Evolutionary conservation across 2,888 invertebrate species (phyloP).

Genomic region (Andrena camellia): DNA sequence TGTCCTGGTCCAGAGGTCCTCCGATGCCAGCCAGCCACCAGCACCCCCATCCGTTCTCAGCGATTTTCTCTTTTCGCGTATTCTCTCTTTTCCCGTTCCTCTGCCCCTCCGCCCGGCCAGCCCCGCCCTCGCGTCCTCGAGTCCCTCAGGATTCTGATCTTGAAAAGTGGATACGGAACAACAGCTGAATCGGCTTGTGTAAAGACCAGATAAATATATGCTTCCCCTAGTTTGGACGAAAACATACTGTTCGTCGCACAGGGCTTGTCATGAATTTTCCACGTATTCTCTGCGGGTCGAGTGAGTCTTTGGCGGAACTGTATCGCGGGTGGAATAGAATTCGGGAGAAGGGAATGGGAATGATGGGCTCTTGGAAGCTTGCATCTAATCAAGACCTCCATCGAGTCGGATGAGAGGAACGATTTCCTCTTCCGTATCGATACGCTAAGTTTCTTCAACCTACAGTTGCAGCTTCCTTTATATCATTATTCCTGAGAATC

Average conservation of each 20-base stretch:
- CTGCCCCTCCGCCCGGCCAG: not conserved
- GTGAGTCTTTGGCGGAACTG: not conserved
- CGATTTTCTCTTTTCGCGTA: constrained; percentile 37
- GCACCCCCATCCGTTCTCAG: constrained; percentile 42
- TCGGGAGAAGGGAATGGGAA: not conserved
- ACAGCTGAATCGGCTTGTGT: constrained; percentile 60
- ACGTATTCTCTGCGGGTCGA: constrained; percentile 5
- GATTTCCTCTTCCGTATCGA: not conserved
- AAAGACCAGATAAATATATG: constrained; percentile 57
- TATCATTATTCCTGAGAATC: not conserved
- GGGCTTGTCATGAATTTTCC: constrained; percentile 24
- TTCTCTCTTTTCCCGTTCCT: not conserved
- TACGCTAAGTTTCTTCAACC: not conserved
- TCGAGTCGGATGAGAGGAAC: not conserved
- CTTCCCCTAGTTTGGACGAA: constrained; percentile 24
- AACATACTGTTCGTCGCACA: constrained; percentile 22
- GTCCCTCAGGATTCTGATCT: constrained; percentile 46
- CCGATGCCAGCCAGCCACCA: constrained; percentile 44
- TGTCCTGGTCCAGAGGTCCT: constrained; percentile 72
- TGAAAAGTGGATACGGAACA: constrained; percentile 55
- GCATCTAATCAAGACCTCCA: constrained; percentile 13
- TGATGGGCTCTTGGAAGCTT: not conserved
- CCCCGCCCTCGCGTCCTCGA: constrained; percentile 8
- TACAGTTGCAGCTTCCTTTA: not conserved
- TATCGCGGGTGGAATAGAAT: not conserved